Percentiles rank a stretch among this genome's conserved stretches.
phyloP scores from a whole-genome alignment of 2,888 invertebrate genomes.

The Xestia xanthographa region DNA sequence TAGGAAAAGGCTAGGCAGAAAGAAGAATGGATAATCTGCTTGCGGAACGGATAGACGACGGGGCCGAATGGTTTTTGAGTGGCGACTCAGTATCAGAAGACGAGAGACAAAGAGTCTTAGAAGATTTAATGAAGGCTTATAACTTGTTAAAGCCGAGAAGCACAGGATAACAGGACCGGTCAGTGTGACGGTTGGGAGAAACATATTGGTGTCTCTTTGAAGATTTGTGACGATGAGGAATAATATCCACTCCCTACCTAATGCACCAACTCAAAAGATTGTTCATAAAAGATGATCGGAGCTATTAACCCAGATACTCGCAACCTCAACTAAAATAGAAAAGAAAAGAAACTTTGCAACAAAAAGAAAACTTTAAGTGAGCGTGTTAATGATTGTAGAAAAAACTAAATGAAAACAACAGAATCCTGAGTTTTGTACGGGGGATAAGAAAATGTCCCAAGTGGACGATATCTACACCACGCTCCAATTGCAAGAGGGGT shows the following conservation, averaged over 20 bases:
- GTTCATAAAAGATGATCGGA: background rate
- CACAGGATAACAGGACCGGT: background rate
- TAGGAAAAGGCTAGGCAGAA: too few species aligned
- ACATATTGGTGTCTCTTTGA: background rate
- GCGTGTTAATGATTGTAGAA: conserved; percentile 45
- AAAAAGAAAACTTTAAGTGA: conserved; percentile 25
- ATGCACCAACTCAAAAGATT: background rate
- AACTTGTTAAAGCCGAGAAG: too few species aligned
- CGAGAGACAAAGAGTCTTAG: too few species aligned
- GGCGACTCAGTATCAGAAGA: too few species aligned
- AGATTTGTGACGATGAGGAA: background rate
- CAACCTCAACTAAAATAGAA: background rate
- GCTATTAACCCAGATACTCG: background rate
- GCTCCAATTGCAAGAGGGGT: conserved; percentile 43
- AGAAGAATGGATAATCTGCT: too few species aligned
- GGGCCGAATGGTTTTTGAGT: too few species aligned
- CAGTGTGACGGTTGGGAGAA: too few species aligned
- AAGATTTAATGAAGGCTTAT: too few species aligned
- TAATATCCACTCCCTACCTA: background rate
- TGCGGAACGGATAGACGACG: too few species aligned
- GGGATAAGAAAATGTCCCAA: conserved; percentile 40
- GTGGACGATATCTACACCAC: conserved; percentile 49
- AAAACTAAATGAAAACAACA: conserved; percentile 32
- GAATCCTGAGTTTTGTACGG: background rate
- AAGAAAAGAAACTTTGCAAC: conserved; percentile 7